Evolutionary conservation across 2,888 invertebrate species (phyloP), one percentile per base, ranked within the genome.

Genomic region (Acanthosepion lycidas): DNA sequence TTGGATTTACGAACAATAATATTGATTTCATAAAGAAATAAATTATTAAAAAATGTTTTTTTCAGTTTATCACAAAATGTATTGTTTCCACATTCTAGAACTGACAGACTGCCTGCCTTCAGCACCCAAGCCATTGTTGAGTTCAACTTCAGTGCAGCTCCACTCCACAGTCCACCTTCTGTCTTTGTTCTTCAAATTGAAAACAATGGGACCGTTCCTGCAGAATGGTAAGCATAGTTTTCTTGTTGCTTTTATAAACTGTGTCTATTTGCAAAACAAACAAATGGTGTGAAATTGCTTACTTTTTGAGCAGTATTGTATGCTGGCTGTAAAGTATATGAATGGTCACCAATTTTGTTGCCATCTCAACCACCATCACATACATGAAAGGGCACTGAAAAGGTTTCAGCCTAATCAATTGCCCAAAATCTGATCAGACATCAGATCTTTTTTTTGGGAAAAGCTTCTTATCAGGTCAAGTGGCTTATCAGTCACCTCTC

Each of bases 131-230:
- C 97, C 64, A 96, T 97, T 94, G 95, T 97, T 95, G 97, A 97
- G 95, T 97, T 97, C 95, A 97, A 97, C 96, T 97, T 97, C 95
- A 96, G 97, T 95, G 97, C 97, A 0, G 97, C 97, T 9, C 97
- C 97, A 9, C 95, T 97, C 0, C 96, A 96, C 93, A 97, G 97
- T 95, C 97, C 97, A 59, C 96, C 97, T 0, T 97, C 97, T 95
- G 95, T 96, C n/a, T 96, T 97, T 9, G 96, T 96, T 94, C 96
- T 97, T 28, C 96, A 97, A 96, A 96, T 97, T 95, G 97, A 97
- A 95, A 97, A 97, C 95, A 96, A 96, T 26, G 97, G 97, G 48
- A 96, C 97, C 49, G 97, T 97, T 1, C 96, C 97, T 91, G 96
- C 97, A 94, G 97, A 97, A 95, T 97, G 97, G 97, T 97, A 95